Percentiles rank a stretch among this genome's conserved stretches.
Conservation (phyloP, 2,888 invertebrate species). For the Rotaria magnacalcarata region DNA sequence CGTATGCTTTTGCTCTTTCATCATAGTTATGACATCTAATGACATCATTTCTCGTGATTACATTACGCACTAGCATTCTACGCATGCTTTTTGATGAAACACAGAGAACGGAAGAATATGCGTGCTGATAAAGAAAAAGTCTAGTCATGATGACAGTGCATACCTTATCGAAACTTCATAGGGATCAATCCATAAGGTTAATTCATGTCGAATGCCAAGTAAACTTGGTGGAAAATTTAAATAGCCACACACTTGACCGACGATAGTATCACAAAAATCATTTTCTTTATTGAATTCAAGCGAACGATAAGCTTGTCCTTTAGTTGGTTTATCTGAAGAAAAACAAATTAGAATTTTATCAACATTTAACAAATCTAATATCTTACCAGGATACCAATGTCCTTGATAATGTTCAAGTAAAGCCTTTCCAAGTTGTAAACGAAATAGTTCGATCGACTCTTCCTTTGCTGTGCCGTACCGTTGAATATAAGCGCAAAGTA, state of each 20-base stretch:
- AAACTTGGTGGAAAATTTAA: neutral
- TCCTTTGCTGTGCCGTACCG: neutral
- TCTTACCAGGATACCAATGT: conserved; percentile 33
- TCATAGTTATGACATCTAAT: neutral
- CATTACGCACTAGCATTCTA: neutral
- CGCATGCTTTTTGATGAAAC: neutral
- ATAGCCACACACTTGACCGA: neutral
- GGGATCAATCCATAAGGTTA: conserved; percentile 25
- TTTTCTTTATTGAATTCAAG: conserved; percentile 17
- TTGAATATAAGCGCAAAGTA: neutral
- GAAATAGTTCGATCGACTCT: neutral
- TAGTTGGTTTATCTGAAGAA: neutral
- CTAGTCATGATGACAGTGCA: neutral
- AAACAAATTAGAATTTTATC: neutral
- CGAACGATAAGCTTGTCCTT: conserved; percentile 21
- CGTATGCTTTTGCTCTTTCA: neutral
- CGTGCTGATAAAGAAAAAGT: no score
- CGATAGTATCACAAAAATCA: neutral
- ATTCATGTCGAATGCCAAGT: conserved; percentile 2
- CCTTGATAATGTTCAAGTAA: neutral
- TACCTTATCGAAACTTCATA: conserved; percentile 9
- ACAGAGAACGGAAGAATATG: neutral
- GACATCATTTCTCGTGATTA: conserved; percentile 23
- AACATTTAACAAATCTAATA: no score
- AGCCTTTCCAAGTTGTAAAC: neutral